Conservation (phyloP, 2,797 vertebrate genomes). For the Lutjanus campechanus region DNA sequence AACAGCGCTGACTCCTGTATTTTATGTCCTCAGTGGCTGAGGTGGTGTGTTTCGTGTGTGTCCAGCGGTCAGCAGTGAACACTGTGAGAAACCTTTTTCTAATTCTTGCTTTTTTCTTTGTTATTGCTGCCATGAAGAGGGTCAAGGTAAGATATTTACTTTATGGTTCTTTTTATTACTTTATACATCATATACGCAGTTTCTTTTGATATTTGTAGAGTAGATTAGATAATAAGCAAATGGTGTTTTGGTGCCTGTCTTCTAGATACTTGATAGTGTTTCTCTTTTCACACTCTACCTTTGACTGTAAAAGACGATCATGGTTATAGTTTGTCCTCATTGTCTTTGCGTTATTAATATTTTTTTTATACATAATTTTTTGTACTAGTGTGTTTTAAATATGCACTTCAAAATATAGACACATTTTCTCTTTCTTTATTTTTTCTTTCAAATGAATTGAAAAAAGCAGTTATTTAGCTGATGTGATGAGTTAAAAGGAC, state of each 20-base stretch:
- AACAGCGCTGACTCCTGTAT: slow-evolving; percentile 68
- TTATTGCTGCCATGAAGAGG: slow-evolving; percentile 94
- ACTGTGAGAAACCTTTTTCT: slow-evolving; percentile 67
- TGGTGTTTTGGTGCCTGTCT: background rate
- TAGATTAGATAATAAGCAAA: background rate
- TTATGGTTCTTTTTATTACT: background rate
- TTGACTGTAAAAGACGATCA: slow-evolving; percentile 15
- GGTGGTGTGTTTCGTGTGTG: slow-evolving; percentile 68
- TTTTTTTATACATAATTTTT: background rate
- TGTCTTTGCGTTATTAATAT: slow-evolving; percentile 9
- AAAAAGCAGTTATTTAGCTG: background rate
- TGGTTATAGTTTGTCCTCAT: slow-evolving; percentile 5
- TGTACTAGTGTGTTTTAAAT: background rate
- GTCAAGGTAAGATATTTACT: slow-evolving; percentile 90
- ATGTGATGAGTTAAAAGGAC: background rate
- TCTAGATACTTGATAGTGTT: slow-evolving; percentile 12
- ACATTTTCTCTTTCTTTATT: background rate
- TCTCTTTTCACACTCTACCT: background rate
- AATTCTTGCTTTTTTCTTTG: slow-evolving; percentile 75
- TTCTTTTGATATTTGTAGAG: background rate
- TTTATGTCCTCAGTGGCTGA: slow-evolving; percentile 76
- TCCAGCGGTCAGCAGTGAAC: slow-evolving; percentile 58
- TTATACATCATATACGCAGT: background rate
- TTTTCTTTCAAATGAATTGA: background rate
- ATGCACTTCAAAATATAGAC: background rate